These are phyloP conservation scores for Drosophila ananassae DNA, from an alignment of 1,140 invertebrate genomes.

Conservation along the genomic window DNA sequence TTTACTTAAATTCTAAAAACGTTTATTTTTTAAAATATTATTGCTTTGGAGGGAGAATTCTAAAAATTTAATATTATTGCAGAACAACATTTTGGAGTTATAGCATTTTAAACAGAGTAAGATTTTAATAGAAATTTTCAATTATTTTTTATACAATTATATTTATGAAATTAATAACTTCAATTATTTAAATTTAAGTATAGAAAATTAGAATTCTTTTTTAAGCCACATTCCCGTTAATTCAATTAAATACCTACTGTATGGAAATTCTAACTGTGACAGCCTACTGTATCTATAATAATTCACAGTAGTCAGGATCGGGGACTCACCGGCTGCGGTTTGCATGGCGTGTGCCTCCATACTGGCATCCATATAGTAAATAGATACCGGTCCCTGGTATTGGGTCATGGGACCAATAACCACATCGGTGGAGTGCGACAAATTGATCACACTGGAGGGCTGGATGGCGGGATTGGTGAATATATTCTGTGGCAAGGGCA, in stretches of 20 bases:
- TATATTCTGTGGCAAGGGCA: conserved; percentile 57
- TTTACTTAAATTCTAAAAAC: no score
- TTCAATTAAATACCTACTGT: neutral
- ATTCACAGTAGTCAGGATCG: neutral
- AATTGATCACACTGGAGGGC: conserved; percentile 77
- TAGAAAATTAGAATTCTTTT: neutral
- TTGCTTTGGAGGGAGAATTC: no score
- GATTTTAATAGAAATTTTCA: no score
- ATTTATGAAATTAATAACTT: no score
- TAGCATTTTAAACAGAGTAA: no score
- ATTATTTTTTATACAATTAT: no score
- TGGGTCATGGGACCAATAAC: conserved; percentile 84
- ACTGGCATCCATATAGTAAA: conserved; percentile 83
- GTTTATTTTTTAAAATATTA: no score
- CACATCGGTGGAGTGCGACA: conserved; percentile 83
- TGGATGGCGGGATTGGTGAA: conserved; percentile 69
- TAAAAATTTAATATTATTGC: no score
- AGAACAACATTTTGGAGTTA: no score
- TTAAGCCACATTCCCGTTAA: neutral
- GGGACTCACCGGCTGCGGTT: conserved; percentile 60
- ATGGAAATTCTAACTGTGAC: neutral
- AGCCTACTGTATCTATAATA: conserved; percentile 4
- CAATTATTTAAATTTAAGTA: no score
- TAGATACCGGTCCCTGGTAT: conserved; percentile 84
- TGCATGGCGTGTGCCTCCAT: conserved; percentile 73